Conservation (phyloP, 2,113 vertebrate species). For the Petrocephalus zakoni region DNA sequence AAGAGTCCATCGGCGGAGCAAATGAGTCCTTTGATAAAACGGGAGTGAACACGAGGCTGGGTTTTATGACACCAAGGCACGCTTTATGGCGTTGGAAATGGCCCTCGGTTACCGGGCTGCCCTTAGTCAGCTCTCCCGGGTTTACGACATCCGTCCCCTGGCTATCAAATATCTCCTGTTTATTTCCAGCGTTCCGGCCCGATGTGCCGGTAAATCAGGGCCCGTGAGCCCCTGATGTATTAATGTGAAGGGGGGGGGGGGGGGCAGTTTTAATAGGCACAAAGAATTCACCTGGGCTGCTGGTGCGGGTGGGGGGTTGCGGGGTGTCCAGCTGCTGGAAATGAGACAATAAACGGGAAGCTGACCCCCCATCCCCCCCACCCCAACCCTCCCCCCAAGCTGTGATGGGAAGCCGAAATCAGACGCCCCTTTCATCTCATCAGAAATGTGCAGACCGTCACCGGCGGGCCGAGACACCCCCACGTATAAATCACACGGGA, state of each 20-base stretch:
- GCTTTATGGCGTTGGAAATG: not conserved
- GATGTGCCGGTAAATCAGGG: not conserved
- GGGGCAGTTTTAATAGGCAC: not conserved
- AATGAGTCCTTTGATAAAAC: constrained; percentile 5
- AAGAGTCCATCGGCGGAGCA: not conserved
- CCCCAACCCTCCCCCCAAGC: not conserved
- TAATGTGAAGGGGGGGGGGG: not conserved
- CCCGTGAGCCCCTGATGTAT: not conserved
- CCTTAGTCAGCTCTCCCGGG: not conserved
- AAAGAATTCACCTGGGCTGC: not conserved
- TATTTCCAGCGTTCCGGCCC: not conserved
- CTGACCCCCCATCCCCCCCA: not conserved
- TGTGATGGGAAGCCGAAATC: not conserved
- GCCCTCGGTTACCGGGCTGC: not conserved
- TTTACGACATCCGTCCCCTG: constrained; percentile 1
- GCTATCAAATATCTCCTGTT: constrained; percentile 1
- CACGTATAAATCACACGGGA: not conserved
- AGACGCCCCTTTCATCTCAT: not conserved
- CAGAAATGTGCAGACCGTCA: not conserved
- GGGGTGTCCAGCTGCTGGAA: not conserved
- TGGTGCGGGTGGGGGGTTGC: not conserved
- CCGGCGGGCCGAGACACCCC: not conserved
- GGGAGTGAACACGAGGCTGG: not conserved
- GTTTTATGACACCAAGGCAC: not conserved
- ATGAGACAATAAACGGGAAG: not conserved